Percentiles rank a stretch among this genome's conserved stretches.
These are phyloP conservation scores for Alcis repandata DNA, from an alignment of 2,888 invertebrate species.

Conservation along the genomic window DNA sequence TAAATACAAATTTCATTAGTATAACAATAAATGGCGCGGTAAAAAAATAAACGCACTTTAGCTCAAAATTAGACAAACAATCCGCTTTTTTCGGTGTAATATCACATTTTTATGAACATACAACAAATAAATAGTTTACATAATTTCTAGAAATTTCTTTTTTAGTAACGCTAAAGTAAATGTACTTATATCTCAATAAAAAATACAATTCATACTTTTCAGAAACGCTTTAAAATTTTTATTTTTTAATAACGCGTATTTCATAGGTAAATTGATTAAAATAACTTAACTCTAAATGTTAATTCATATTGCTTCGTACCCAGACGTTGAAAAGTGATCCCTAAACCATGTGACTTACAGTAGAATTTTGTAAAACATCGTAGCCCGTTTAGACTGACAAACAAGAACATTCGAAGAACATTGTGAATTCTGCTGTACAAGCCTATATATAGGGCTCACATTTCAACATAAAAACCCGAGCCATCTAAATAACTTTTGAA, in stretches of 20 bases:
- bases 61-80: slow-evolving; percentile 51
- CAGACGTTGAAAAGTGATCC: not conserved
- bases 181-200: not conserved
- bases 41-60: slow-evolving; percentile 50
- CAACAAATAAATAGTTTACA: slow-evolving; percentile 20
- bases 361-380: not conserved
- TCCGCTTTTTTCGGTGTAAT: slow-evolving; percentile 25
- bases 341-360: not conserved
- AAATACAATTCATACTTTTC: not conserved
- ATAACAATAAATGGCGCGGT: slow-evolving; percentile 52
- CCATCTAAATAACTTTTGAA: not conserved
- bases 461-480: not conserved
- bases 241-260: not conserved
- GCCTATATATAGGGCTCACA: not conserved
- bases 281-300: not conserved
- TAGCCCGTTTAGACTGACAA: not conserved
- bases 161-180: not conserved
- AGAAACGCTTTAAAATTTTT: not conserved
- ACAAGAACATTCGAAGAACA: not conserved
- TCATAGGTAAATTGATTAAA: not conserved
- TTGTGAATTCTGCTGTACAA: not conserved
- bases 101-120: slow-evolving; percentile 38
- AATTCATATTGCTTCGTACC: not conserved
- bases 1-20: slow-evolving; percentile 60
- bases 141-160: not conserved